These are phyloP conservation scores for Pycnonotus jocosus DNA, from an alignment of 2,113 vertebrate species.

Conservation along the genomic window DNA sequence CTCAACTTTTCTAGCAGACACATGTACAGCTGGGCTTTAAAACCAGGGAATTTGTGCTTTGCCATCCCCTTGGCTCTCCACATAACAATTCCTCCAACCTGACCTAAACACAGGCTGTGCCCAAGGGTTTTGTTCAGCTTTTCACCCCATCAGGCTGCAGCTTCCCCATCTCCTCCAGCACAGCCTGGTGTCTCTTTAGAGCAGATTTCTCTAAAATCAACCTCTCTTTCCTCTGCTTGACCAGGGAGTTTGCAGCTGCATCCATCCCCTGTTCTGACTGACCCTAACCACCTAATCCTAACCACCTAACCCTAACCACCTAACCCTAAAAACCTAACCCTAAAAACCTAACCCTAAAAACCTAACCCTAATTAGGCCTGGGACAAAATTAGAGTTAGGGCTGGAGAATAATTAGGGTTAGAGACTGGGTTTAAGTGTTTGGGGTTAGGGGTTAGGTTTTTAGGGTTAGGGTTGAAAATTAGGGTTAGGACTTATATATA, in stretches of 20 bases:
- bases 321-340: too few species aligned
- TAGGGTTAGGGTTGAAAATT: too few species aligned
- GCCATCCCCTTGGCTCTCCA: neutral
- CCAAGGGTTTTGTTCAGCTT: neutral
- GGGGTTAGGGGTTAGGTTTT: too few species aligned
- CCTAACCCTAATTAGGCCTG: too few species aligned
- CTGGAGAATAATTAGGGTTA: too few species aligned
- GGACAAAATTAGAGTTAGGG: too few species aligned
- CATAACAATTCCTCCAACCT: neutral
- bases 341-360: too few species aligned
- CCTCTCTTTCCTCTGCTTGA: neutral
- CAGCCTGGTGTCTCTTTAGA: neutral
- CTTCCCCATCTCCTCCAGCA: neutral
- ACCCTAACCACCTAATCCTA: too few species aligned
- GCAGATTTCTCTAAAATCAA: neutral
- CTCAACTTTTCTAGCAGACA: neutral
- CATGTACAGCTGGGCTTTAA: neutral
- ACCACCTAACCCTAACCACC: too few species aligned
- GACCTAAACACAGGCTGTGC: neutral
- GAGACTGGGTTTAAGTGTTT: too few species aligned
- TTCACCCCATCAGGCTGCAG: neutral
- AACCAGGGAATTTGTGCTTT: neutral
- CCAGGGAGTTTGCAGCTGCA: neutral
- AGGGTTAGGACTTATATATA: too few species aligned
- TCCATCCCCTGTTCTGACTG: neutral